Conservation (phyloP, 2,797 vertebrate species). For the Macrochelys suwanniensis region DNA sequence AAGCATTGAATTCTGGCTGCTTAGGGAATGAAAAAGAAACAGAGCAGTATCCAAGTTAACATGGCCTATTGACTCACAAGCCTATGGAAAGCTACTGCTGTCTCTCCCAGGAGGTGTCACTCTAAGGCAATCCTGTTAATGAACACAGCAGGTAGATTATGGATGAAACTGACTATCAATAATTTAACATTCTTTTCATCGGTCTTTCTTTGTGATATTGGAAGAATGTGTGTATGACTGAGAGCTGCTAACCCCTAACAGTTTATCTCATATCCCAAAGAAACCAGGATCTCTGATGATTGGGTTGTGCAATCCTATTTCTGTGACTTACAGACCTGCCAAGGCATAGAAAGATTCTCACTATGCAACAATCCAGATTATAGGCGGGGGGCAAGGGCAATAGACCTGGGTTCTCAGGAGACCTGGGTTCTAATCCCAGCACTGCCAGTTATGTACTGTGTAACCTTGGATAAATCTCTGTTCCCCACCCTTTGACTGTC, state of each 20-base stretch:
- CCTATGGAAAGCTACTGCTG: not conserved
- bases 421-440: not conserved
- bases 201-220: slow-evolving; percentile 7
- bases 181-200: slow-evolving; percentile 20
- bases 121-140: not conserved
- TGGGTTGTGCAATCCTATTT: slow-evolving; percentile 38
- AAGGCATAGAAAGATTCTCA: not conserved
- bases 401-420: not conserved
- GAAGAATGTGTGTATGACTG: not conserved
- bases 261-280: slow-evolving; percentile 30
- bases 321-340: not conserved
- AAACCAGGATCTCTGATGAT: not conserved
- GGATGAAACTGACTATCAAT: not conserved
- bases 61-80: not conserved
- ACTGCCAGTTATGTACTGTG: not conserved
- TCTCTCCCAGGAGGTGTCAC: slow-evolving; percentile 47
- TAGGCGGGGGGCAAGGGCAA: not conserved
- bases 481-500: not conserved
- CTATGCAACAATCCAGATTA: not conserved
- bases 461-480: not conserved
- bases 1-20: not conserved
- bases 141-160: not conserved
- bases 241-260: slow-evolving; percentile 16
- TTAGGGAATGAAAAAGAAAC: not conserved
- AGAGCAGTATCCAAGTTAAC: not conserved